Evolutionary conservation across 64 coral and sea anemone genomes (phyloP).

Genomic region (Porites lutea): DNA sequence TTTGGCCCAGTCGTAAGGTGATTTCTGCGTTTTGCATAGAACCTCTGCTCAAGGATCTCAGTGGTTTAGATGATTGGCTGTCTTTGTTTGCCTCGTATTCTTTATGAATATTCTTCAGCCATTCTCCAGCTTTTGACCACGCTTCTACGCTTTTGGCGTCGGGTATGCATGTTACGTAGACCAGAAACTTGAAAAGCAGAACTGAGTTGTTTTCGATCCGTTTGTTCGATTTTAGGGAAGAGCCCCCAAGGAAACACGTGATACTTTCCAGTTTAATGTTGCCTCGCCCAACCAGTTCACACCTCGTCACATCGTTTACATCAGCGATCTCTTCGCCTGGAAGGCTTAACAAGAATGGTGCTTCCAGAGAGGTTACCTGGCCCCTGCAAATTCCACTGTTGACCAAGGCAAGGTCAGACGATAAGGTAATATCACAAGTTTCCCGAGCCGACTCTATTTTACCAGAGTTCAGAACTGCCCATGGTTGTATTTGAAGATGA

Average conservation of each 20-base stretch:
- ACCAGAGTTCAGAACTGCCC: constrained; percentile 76
- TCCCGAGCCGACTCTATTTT: constrained; percentile 50
- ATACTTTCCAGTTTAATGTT: constrained; percentile 61
- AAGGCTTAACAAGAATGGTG: constrained; percentile 67
- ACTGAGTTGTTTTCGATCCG: constrained; percentile 45
- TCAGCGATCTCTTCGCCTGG: constrained; percentile 45
- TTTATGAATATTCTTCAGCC: constrained; percentile 50
- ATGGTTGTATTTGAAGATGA: constrained; percentile 60
- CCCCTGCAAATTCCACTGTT: constrained; percentile 70
- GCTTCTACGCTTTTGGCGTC: constrained; percentile 65
- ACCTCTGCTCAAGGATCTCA: constrained; percentile 38
- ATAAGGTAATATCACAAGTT: constrained; percentile 28
- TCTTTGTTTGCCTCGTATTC: constrained; percentile 1
- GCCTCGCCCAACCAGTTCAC: constrained; percentile 55
- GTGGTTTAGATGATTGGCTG: not conserved
- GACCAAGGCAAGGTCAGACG: constrained; percentile 56
- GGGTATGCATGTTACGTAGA: constrained; percentile 51
- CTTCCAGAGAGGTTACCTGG: constrained; percentile 53
- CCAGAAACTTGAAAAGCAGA: constrained; percentile 64
- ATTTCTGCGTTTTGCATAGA: constrained; percentile 42
- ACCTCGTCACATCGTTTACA: constrained; percentile 54
- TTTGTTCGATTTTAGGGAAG: constrained; percentile 44
- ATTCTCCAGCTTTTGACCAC: constrained; percentile 64
- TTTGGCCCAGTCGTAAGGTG: constrained; percentile 28
- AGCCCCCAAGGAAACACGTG: constrained; percentile 68